Conservation (phyloP, 2,113 vertebrate species). For the Gobiocypris rarus region DNA sequence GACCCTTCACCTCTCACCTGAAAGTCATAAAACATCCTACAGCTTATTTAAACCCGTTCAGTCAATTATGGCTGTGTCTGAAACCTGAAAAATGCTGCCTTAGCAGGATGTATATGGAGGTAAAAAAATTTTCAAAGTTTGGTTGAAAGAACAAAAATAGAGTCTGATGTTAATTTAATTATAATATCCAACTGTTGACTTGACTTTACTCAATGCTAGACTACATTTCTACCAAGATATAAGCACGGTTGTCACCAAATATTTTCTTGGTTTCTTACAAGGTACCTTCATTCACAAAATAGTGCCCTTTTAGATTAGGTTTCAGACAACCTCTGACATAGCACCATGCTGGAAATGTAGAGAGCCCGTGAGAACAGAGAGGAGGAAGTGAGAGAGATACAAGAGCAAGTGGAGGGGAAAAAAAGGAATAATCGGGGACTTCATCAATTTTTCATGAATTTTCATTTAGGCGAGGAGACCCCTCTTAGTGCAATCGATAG, state of each 20-base stretch:
- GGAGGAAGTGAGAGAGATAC: constrained; percentile 42
- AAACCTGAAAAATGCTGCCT: neutral
- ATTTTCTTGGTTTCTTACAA: neutral
- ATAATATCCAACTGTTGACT: neutral
- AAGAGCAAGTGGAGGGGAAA: constrained; percentile 45
- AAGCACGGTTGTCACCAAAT: neutral
- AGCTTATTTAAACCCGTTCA: constrained; percentile 76
- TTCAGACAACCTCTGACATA: constrained; percentile 46
- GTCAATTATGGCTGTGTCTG: constrained; percentile 52
- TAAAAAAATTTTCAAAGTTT: neutral
- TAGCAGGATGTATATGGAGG: neutral
- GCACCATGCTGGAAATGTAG: constrained; percentile 48
- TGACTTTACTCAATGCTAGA: neutral
- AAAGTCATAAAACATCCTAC: constrained; percentile 74
- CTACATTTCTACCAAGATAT: neutral
- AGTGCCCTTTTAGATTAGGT: constrained; percentile 28
- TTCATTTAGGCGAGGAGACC: constrained; percentile 90
- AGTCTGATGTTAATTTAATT: neutral
- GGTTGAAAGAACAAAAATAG: neutral
- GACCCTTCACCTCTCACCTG: constrained; percentile 77
- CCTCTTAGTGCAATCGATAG: constrained; percentile 95
- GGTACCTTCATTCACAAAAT: neutral
- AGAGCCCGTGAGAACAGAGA: constrained; percentile 61
- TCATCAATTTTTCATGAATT: constrained; percentile 99
- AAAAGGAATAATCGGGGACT: constrained; percentile 85